Evolutionary conservation across 2,888 invertebrate genomes (phyloP), one percentile per base, ranked within the genome.

Genomic region (Fragum whitleyi): DNA sequence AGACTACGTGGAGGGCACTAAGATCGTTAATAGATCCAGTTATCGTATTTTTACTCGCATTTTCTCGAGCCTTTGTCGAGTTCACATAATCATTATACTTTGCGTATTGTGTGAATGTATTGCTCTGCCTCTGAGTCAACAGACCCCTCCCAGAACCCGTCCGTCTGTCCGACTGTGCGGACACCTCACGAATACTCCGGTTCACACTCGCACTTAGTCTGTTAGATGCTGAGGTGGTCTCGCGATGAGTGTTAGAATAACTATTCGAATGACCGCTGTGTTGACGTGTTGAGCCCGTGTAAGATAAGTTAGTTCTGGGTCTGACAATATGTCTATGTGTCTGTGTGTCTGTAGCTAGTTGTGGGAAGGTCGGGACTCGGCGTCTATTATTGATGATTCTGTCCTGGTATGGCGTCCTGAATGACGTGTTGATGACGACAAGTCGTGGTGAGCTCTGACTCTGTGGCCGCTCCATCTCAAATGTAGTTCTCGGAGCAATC

Each of bases 51-150:
- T 77, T 74, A 73, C 77, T 77, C 23, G 79, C 79, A 26, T 68
- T 69, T 61, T 79, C 77, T n/a, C 73, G 69, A 6, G 77, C 79
- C 74, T 75, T 81, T 55, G 79, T 81, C 29, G 84, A 78, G 29
- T 85, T 79, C 19, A 78, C 73, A 36, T 74, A 79, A 39, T 85
- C 85, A 47, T 82, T 85, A 59, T 85, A 85, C 80, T 85, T 85
- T 23, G 85, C 85, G 51, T 78, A 85, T 21, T 79, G 80, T 11
- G 85, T 55, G 32, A 85, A 85, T 19, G 85, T 85, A 57, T 69
- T 74, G 53, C 68, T 74, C 42, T 79, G 78, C 28, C 79, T 28
- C 11, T 28, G 47, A 7, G 70, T 62, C 29, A 79, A 47, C n/a
- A 39, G 53, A 21, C 42, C 62, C 19, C 71, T 51, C 9, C 28